Evolutionary conservation across 2,797 vertebrate species (phyloP).

Genomic region (Acanthiza pusilla): DNA sequence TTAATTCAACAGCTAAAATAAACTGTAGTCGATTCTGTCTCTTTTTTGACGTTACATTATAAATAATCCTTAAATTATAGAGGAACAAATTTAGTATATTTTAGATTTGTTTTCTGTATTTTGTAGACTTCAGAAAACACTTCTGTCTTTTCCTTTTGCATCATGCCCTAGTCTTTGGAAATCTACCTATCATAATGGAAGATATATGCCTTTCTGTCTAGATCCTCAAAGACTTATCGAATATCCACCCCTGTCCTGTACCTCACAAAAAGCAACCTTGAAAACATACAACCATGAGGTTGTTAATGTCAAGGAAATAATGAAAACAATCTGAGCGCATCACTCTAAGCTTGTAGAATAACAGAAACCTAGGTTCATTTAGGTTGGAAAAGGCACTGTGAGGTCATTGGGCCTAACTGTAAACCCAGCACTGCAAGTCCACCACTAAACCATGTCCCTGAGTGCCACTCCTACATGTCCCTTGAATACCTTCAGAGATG

Average conservation of each 20-base stretch:
- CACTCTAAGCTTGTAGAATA: neutral
- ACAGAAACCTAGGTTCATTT: neutral
- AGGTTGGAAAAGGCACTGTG: neutral
- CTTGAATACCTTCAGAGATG: neutral
- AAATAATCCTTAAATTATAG: neutral
- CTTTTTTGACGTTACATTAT: neutral
- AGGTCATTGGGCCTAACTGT: neutral
- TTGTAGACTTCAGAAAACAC: neutral
- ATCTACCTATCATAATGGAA: neutral
- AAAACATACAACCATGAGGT: neutral
- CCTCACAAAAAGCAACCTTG: neutral
- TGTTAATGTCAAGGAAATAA: neutral
- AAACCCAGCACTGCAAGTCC: neutral
- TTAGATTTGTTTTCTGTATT: neutral
- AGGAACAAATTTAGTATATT: neutral
- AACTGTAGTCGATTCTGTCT: neutral
- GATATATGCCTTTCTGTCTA: neutral
- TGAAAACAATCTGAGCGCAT: neutral
- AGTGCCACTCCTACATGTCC: fast-evolving
- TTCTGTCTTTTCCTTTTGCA: neutral
- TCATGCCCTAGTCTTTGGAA: neutral
- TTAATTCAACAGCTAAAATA: neutral
- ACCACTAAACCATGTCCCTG: neutral
- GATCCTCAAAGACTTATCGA: neutral
- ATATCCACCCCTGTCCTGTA: neutral